Base-by-base conservation (phyloP, 2,113 vertebrate species). In the Ageneiosus marmoratus region DNA sequence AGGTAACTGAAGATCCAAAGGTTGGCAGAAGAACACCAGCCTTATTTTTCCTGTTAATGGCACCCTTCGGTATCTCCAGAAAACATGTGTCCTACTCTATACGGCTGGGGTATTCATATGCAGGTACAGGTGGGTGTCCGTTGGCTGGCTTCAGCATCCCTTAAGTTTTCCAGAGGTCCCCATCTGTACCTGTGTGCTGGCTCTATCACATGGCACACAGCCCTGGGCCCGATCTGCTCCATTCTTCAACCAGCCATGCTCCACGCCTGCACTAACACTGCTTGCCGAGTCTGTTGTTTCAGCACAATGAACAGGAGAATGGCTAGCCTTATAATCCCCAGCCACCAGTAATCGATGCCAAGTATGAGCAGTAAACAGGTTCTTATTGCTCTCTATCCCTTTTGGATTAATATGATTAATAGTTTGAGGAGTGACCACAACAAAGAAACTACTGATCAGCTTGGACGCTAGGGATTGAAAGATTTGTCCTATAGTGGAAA, bases 251-350 rank as follows among this genome's bases (percentile, higher is more conserved):
- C 89, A 88, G 89, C 91, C 67, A 87, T 88, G 85, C 84, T 88
- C 89, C 82, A 88, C 87, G 90, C 90, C 89, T 90, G 91, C 89
- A 87, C 86, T 90, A 90, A 89, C 92, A 88, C 90, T 90, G 86
- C 89, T 86, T 87, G 91, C 91, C 86, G 88, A 82, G 92, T 90
- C 93, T 93, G 93, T 93, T 94, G 92, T 93, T 90, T 89, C 90
- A 91, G 90, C 91, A 95, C 94, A 94, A 94, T 95, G 91, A 93
- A 91, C 89, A 88, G 88, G 91, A 95, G 91, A 95, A 94, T 92
- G 89, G 90, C 91, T 88, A 91, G 91, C 91, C 92, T 92, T 92
- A 89, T 94, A 94, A 95, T 94, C 94, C 93, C 92, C 91, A 86
- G 88, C 92, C 89, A 86, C 81, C 77, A 77, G 90, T 91, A 89